Evolutionary conservation across 2,888 invertebrate genomes (phyloP).

Genomic region (Gymnosoma rotundatum): DNA sequence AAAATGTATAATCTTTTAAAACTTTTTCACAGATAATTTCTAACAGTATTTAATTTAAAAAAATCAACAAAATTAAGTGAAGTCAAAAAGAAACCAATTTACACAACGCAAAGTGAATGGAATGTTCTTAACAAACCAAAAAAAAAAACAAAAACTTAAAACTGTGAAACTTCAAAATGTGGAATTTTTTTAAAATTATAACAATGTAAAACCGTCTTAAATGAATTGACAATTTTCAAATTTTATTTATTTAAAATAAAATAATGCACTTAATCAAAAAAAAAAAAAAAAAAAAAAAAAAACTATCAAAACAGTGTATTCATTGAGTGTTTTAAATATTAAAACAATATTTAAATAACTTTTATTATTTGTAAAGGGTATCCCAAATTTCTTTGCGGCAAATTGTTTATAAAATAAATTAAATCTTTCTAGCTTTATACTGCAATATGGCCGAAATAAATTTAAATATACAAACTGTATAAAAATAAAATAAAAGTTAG

Average conservation of each 20-base stretch:
- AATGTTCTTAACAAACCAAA: neutral
- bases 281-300: neutral
- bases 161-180: slow-evolving; percentile 2
- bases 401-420: no score
- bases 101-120: slow-evolving; percentile 27
- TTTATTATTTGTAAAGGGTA: neutral
- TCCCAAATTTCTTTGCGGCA: no score
- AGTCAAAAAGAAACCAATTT: slow-evolving; percentile 20
- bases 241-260: no score
- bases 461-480: no score
- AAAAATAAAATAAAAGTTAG: no score
- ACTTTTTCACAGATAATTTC: slow-evolving; percentile 51
- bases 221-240: neutral
- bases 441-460: no score
- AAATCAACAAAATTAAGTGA: slow-evolving; percentile 12
- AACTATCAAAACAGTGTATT: neutral
- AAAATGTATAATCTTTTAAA: slow-evolving; percentile 48
- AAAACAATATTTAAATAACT: slow-evolving; percentile 39
- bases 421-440: no score
- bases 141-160: neutral
- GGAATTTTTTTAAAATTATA: neutral
- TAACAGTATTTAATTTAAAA: slow-evolving; percentile 19
- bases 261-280: neutral
- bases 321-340: neutral
- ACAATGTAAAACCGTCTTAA: slow-evolving; percentile 20